Conservation (phyloP, 1,140 invertebrate genomes). For the Cecropterus lyciades region DNA sequence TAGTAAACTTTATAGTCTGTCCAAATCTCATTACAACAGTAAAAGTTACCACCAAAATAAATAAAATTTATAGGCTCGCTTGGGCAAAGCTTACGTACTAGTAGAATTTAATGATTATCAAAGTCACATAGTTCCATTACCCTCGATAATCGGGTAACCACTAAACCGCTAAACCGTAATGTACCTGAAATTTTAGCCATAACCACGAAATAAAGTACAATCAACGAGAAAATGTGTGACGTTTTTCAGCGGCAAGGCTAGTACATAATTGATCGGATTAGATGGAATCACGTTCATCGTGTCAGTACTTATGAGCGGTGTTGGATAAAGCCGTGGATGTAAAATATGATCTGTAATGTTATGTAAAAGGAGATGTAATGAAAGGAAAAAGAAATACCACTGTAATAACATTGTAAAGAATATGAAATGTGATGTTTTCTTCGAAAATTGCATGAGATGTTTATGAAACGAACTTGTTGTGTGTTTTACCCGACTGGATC, state of each 20-base stretch:
- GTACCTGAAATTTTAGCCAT: background rate
- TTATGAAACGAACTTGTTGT: too few relatives aligned
- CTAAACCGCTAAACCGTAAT: background rate
- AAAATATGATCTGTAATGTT: too few relatives aligned
- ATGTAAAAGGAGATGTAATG: too few relatives aligned
- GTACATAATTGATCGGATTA: constrained; percentile 30
- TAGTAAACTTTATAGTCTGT: too few relatives aligned
- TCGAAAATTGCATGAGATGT: too few relatives aligned
- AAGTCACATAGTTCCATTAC: constrained; percentile 1
- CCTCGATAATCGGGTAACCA: background rate
- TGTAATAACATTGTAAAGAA: too few relatives aligned
- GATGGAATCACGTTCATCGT: constrained; percentile 18
- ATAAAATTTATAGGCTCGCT: too few relatives aligned
- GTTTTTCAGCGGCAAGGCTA: background rate
- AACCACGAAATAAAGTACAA: constrained; percentile 16
- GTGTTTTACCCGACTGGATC: too few relatives aligned
- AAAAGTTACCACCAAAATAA: too few relatives aligned
- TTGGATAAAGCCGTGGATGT: background rate
- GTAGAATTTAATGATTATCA: background rate
- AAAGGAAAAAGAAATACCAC: too few relatives aligned
- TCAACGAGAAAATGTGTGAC: constrained; percentile 9
- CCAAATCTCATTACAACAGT: too few relatives aligned
- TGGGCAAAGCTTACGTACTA: background rate
- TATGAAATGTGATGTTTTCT: too few relatives aligned
- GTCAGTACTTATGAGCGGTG: background rate